Base-by-base conservation (phyloP, 2,888 invertebrate genomes). In the Scaptomyza cyrtandrae region DNA sequence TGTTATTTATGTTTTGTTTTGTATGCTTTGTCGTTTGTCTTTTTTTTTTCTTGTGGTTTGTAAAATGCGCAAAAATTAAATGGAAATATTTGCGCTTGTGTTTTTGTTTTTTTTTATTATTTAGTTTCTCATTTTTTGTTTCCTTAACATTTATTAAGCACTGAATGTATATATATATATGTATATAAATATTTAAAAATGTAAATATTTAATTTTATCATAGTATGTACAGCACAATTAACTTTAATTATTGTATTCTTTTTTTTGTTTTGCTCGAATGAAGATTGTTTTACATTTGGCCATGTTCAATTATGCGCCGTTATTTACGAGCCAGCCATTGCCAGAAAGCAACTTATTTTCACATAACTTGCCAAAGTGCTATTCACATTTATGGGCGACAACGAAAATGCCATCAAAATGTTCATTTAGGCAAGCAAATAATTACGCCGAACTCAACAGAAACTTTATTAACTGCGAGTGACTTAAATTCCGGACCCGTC, bases 351-450 rank as follows among this genome's bases (percentile, higher is more conserved):
- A 86, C 81, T 86, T 86, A 73, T 72, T 78, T 83, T 75, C 81
- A 74, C 82, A 86, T 84, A 77, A 78, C 81, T 80, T 73, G 71
- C 73, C 71, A 80, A 80, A 78, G 71, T 73, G 75, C 71, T 64
- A 41, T 41, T 24, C 60, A 67, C 71, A 67, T 83, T 83, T 83
- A 83, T 78, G 74, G 80, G 59, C 75, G 66, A 39, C 39, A 33
- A 10, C 33, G 39, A 39, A 76, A 78, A 76, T 84, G 78, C 33
- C 33, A 11, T 83, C 70, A 79, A 69, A 69, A 85, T 75, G 74
- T 76, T 78, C 78, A 84, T 88, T 89, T 86, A 87, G 86, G 79
- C 79, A 76, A 78, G 75, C 72, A 85, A 87, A 88, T 89, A 89
- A 89, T 89, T 87, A 81, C 82, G 71, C 65, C 53, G 81, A 60